These are phyloP conservation scores for Antechinus stuartii DNA, from an alignment of 2,113 vertebrate genomes.

Conservation along the genomic window DNA sequence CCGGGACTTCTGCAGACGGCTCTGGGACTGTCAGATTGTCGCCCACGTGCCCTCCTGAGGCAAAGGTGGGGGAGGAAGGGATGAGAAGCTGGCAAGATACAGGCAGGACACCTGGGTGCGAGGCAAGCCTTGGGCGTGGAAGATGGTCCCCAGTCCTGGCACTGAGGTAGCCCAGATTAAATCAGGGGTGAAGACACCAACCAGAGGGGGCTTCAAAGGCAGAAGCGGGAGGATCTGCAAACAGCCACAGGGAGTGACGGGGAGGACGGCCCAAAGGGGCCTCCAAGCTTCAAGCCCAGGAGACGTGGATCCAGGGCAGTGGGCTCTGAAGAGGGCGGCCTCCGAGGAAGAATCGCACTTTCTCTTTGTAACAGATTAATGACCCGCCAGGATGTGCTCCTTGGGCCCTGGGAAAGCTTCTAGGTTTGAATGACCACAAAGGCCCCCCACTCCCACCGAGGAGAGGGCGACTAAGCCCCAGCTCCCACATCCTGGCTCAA, in stretches of 20 bases:
- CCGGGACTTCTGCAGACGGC: too few relatives aligned
- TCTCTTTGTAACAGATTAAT: background rate
- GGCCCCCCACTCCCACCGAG: too few relatives aligned
- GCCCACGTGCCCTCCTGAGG: background rate
- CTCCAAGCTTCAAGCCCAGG: background rate
- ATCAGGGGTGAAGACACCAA: background rate
- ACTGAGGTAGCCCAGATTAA: background rate
- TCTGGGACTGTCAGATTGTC: fast-evolving
- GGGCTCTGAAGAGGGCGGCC: too few relatives aligned
- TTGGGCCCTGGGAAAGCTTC: background rate
- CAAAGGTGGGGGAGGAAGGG: background rate
- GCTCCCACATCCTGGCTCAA: background rate
- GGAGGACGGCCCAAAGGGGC: too few relatives aligned
- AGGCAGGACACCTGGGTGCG: background rate
- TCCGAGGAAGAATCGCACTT: background rate
- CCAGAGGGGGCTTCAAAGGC: background rate
- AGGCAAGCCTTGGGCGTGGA: background rate
- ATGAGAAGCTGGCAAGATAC: background rate
- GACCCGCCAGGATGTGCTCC: background rate
- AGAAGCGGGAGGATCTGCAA: fast-evolving
- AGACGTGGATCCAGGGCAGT: too few relatives aligned
- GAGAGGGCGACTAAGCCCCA: background rate
- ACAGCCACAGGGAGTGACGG: background rate
- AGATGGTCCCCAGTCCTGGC: background rate
- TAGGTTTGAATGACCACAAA: background rate